Evolutionary conservation across 1,140 invertebrate species (phyloP).

Genomic region (Whitmania pigra): DNA sequence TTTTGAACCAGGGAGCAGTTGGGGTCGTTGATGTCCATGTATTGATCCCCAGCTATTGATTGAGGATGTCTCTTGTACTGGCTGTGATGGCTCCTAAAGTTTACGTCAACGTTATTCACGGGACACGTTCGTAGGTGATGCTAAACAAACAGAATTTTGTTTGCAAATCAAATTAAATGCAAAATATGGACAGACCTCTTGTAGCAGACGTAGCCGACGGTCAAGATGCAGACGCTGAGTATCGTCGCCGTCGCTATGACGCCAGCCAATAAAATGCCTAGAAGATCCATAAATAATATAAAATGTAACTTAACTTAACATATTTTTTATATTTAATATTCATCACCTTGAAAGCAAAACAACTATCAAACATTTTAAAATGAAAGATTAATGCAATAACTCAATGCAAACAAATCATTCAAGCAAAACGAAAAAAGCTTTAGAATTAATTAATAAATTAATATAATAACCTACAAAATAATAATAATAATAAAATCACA

Average conservation of each 20-base stretch:
- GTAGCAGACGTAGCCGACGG: conserved; percentile 7
- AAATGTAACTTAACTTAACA: too few relatives aligned
- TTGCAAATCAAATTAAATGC: too few relatives aligned
- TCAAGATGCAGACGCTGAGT: conserved; percentile 6
- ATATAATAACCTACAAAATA: too few relatives aligned
- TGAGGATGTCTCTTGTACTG: conserved; percentile 5
- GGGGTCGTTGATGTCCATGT: conserved; percentile 7
- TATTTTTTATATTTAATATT: conserved; percentile 8
- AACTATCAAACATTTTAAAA: not conserved
- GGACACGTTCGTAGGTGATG: too few relatives aligned
- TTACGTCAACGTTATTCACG: not conserved
- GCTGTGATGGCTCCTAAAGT: not conserved
- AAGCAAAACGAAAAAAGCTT: too few relatives aligned
- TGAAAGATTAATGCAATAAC: not conserved
- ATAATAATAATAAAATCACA: too few relatives aligned
- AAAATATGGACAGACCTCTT: not conserved
- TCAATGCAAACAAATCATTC: not conserved
- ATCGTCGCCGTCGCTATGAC: not conserved
- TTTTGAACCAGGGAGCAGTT: conserved; percentile 3
- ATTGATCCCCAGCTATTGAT: not conserved
- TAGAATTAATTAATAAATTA: too few relatives aligned
- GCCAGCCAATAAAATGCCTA: conserved; percentile 10
- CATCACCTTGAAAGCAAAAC: not conserved
- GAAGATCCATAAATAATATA: not conserved
- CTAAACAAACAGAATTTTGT: too few relatives aligned